Conservation (phyloP, 2,113 vertebrate genomes). For the Dolichallabes microphthalmus region DNA sequence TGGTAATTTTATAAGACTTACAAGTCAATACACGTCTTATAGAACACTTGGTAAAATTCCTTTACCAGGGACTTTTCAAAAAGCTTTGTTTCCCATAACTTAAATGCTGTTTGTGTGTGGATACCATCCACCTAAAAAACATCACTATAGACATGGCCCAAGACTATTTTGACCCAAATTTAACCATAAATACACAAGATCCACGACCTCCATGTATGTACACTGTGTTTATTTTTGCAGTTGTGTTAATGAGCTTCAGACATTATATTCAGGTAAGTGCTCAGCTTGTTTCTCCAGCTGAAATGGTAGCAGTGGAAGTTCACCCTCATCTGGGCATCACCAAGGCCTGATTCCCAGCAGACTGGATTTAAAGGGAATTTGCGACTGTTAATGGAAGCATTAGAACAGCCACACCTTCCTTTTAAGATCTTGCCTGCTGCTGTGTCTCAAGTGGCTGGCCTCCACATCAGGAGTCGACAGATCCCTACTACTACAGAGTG, state of each 20-base stretch:
- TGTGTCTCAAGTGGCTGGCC: constrained; percentile 66
- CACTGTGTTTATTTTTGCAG: background rate
- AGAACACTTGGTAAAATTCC: background rate
- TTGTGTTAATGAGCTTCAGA: background rate
- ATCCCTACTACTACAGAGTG: background rate
- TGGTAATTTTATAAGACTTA: background rate
- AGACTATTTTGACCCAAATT: background rate
- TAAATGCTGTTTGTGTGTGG: background rate
- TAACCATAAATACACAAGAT: background rate
- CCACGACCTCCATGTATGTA: background rate
- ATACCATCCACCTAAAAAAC: background rate
- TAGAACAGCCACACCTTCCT: constrained; percentile 85
- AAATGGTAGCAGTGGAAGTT: background rate
- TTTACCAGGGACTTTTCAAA: background rate
- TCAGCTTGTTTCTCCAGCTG: background rate
- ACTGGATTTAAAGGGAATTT: constrained; percentile 88
- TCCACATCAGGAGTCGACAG: constrained; percentile 15
- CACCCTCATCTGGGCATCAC: constrained; percentile 24
- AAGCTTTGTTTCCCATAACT: background rate
- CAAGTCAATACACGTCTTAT: background rate
- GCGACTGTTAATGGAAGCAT: constrained; percentile 81
- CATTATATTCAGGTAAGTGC: constrained; percentile 10
- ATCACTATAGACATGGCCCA: background rate
- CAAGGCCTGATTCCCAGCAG: constrained; percentile 73
- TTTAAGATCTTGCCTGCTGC: constrained; percentile 87